These are phyloP conservation scores for Momotus momota DNA, from an alignment of 2,797 vertebrate species.

Conservation along the genomic window DNA sequence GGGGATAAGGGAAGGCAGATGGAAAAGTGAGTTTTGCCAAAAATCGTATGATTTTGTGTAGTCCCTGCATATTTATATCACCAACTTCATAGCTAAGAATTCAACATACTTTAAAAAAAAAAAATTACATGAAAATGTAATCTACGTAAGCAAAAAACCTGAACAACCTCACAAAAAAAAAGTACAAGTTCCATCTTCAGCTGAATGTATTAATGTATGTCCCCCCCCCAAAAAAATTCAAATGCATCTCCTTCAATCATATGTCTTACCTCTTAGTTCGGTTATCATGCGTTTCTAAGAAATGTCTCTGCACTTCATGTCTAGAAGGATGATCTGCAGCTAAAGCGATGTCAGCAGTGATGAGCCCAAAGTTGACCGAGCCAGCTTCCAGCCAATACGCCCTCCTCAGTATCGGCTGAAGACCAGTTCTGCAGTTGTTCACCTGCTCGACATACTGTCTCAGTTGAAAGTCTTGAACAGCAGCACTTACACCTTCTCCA, in stretches of 20 bases:
- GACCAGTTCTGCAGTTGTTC: constrained; percentile 82
- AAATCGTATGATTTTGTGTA: background rate
- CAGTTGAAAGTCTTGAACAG: constrained; percentile 92
- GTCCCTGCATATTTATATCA: background rate
- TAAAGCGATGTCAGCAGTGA: constrained; percentile 94
- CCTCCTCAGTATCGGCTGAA: constrained; percentile 89
- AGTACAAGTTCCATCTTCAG: background rate
- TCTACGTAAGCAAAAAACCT: background rate
- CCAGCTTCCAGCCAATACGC: constrained; percentile 97
- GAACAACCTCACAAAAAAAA: background rate
- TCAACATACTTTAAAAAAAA: background rate
- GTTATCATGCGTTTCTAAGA: constrained; percentile 92
- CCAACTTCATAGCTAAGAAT: background rate
- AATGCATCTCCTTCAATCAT: background rate
- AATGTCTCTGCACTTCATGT: constrained; percentile 93
- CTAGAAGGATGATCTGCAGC: constrained; percentile 94
- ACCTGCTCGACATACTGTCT: constrained; percentile 92
- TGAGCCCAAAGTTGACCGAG: constrained; percentile 91
- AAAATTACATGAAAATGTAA: background rate
- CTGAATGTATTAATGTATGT: background rate
- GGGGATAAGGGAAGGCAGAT: background rate
- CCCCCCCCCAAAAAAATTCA: background rate
- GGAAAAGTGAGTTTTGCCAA: background rate
- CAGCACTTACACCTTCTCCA: constrained; percentile 94
- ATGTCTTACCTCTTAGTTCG: constrained; percentile 89